Conservation (phyloP, 2,797 vertebrate species). For the Scolopax rusticola region DNA sequence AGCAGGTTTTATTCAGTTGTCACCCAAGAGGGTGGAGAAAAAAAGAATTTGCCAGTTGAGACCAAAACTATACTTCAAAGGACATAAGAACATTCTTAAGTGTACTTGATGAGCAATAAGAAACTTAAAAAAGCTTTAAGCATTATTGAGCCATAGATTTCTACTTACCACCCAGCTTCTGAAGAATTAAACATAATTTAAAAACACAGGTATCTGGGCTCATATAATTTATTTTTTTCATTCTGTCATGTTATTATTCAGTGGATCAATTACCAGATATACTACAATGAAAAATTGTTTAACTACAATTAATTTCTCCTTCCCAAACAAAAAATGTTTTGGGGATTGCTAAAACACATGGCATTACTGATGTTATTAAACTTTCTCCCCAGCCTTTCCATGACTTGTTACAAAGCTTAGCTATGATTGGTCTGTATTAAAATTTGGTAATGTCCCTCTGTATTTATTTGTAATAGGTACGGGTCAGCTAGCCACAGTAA, state of each 20-base stretch:
- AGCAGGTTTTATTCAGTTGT: neutral
- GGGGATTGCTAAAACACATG: neutral
- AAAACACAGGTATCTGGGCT: neutral
- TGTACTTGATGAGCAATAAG: neutral
- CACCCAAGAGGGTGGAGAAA: neutral
- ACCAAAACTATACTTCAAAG: neutral
- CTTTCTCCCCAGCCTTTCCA: neutral
- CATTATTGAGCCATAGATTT: neutral
- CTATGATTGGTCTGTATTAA: neutral
- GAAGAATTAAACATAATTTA: neutral
- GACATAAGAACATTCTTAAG: neutral
- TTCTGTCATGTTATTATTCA: neutral
- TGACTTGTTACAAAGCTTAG: neutral
- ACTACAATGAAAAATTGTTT: neutral
- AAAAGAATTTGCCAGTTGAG: neutral
- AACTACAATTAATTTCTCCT: neutral
- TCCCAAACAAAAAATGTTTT: neutral
- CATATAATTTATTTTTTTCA: neutral
- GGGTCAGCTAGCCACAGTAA: neutral
- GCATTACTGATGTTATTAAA: neutral
- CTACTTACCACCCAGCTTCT: neutral
- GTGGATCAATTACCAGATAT: neutral
- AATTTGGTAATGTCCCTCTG: neutral
- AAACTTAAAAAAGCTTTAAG: neutral
- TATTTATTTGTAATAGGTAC: neutral